Percentiles rank a stretch among this genome's conserved stretches.
Conservation (phyloP, 2,113 vertebrate species). For the Amblyornis subalaris region DNA sequence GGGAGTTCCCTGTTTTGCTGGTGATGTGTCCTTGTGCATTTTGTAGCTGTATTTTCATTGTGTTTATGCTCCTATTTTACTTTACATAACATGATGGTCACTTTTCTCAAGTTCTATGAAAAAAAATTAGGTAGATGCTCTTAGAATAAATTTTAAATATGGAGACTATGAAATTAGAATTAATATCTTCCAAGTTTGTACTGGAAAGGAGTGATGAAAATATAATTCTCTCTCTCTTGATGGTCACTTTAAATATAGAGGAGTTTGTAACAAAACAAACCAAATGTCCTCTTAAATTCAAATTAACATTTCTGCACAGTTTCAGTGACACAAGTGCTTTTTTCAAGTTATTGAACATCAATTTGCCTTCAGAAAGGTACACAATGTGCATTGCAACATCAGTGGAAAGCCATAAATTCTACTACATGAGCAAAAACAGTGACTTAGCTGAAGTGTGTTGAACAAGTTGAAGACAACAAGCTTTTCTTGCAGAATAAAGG, state of each 20-base stretch:
- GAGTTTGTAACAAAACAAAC: background rate
- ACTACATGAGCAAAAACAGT: background rate
- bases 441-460: background rate
- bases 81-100: background rate
- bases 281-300: background rate
- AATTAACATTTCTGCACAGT: background rate
- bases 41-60: background rate
- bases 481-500: background rate
- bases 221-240: background rate
- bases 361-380: background rate
- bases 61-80: background rate
- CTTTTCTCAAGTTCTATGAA: background rate
- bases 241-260: background rate
- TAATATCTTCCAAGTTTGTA: background rate
- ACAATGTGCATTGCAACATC: background rate
- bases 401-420: background rate
- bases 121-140: background rate
- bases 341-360: background rate
- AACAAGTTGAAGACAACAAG: background rate
- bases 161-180: background rate
- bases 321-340: background rate
- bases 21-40: background rate
- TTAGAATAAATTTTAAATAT: background rate
- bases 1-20: background rate
- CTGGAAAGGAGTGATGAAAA: background rate